Conservation (phyloP, 2,797 vertebrate species). For the Helarctos malayanus region DNA sequence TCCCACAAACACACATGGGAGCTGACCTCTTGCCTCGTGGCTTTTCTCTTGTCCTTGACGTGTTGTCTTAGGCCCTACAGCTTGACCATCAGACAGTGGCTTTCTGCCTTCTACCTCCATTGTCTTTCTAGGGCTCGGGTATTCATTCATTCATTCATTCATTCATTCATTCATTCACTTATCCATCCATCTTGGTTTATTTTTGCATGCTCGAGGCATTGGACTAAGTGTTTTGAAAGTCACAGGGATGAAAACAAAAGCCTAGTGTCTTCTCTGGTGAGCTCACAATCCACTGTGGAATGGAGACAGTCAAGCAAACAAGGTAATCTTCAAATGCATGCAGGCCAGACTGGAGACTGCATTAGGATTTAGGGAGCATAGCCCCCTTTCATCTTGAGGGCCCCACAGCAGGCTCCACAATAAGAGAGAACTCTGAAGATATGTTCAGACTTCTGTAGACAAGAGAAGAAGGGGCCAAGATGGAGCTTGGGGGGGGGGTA, state of each 20-base stretch:
- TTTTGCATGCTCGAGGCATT: background rate
- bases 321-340: background rate
- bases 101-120: background rate
- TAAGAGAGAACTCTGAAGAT: background rate
- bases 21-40: background rate
- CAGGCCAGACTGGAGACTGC: background rate
- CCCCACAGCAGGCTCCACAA: too few species aligned
- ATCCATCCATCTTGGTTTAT: background rate
- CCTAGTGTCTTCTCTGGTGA: background rate
- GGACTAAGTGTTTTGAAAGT: background rate
- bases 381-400: rapidly evolving
- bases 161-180: too few species aligned
- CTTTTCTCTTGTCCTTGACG: background rate
- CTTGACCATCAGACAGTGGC: background rate
- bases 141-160: background rate
- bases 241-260: background rate
- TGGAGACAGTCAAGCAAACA: background rate
- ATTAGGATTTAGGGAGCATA: background rate
- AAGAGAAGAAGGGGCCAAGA: background rate
- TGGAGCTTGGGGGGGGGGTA: too few species aligned
- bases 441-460: background rate
- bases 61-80: too few species aligned
- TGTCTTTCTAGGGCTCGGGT: background rate
- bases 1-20: background rate
- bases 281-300: background rate